These are phyloP conservation scores for Crioceris asparagi DNA, from an alignment of 2,888 invertebrate genomes.

Conservation along the genomic window DNA sequence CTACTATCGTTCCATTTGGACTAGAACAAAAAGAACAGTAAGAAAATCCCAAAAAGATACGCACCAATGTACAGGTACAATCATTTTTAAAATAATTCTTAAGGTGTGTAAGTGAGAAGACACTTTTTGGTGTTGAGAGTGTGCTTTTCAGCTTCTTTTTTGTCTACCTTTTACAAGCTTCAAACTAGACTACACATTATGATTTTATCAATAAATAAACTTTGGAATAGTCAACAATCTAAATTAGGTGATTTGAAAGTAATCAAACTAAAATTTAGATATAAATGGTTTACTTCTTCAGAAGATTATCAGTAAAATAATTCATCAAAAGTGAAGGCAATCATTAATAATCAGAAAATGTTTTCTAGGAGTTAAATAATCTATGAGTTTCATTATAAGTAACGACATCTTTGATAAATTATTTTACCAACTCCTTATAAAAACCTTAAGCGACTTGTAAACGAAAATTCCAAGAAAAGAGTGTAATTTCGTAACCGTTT, in stretches of 20 bases:
- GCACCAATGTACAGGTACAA: conserved; percentile 24
- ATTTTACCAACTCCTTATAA: too few relatives aligned
- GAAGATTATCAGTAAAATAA: too few relatives aligned
- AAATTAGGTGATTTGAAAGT: conserved; percentile 17
- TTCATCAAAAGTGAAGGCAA: too few relatives aligned
- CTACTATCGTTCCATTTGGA: conserved; percentile 20
- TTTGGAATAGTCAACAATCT: conserved; percentile 20
- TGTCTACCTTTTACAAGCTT: conserved; percentile 11
- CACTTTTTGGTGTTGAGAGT: conserved; percentile 36
- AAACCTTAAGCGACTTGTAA: too few relatives aligned
- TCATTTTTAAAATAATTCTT: conserved; percentile 20
- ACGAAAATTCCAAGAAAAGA: too few relatives aligned
- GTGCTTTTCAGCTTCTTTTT: conserved; percentile 12
- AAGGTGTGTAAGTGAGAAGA: conserved; percentile 30
- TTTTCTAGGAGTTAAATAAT: too few relatives aligned
- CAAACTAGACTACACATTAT: conserved; percentile 21
- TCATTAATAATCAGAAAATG: too few relatives aligned
- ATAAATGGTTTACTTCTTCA: too few relatives aligned
- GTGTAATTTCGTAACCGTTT: conserved; percentile 23
- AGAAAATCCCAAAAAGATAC: conserved; percentile 15
- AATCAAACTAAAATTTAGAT: too few relatives aligned
- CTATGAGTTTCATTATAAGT: too few relatives aligned
- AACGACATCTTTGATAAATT: too few relatives aligned
- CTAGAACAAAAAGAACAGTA: conserved; percentile 8
- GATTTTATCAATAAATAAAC: conserved; percentile 20